These are phyloP conservation scores for Bombus impatiens DNA, from an alignment of 1,140 invertebrate genomes.

Conservation along the genomic window DNA sequence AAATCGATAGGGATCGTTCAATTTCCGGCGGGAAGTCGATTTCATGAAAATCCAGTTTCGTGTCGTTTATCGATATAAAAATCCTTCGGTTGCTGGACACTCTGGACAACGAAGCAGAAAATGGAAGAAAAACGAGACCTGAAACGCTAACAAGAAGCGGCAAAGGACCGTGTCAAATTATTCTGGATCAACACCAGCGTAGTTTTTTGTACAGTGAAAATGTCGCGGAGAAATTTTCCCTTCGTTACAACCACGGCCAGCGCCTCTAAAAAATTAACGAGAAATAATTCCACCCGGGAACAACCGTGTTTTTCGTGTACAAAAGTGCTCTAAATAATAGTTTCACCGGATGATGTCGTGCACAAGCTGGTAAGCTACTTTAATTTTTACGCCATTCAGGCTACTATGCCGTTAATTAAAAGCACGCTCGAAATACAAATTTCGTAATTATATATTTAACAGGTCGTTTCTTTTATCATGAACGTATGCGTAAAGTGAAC, in stretches of 20 bases:
- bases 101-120: not conserved
- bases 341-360: not conserved
- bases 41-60: not conserved
- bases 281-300: not conserved
- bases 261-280: not conserved
- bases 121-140: not conserved
- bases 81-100: not conserved
- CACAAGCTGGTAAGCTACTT: not conserved
- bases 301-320: not conserved
- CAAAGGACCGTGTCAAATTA: conserved; percentile 15
- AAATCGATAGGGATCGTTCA: not conserved
- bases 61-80: not conserved
- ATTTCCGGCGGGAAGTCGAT: not conserved
- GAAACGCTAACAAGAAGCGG: not conserved
- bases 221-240: conserved; percentile 10
- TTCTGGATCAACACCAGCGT: not conserved
- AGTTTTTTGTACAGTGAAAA: not conserved
- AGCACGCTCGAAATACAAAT: too few species aligned
- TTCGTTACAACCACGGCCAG: not conserved
- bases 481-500: too few species aligned
- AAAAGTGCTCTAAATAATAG: not conserved
- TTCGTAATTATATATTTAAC: too few species aligned
- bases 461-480: too few species aligned
- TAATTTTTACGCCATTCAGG: not conserved
- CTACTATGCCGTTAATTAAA: not conserved